phyloP scores from a whole-genome alignment of 2,113 vertebrate species.

The Carettochelys insculpta region DNA sequence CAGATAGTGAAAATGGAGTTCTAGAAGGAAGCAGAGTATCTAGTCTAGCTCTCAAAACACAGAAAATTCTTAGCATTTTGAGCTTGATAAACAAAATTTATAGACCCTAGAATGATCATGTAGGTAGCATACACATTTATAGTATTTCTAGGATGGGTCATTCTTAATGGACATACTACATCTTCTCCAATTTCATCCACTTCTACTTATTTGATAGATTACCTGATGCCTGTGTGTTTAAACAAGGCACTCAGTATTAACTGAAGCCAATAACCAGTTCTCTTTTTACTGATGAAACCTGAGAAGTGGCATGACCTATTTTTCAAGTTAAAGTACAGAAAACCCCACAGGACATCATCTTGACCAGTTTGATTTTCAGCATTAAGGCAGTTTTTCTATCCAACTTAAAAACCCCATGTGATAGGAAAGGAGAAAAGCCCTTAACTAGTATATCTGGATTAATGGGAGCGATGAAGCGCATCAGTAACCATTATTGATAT shows the following conservation, averaged over 20 bases:
- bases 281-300: background rate
- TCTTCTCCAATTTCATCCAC: background rate
- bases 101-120: background rate
- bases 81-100: background rate
- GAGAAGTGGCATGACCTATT: background rate
- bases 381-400: background rate
- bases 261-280: background rate
- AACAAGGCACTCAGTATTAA: background rate
- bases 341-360: background rate
- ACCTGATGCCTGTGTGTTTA: background rate
- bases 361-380: background rate
- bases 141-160: background rate
- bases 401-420: background rate
- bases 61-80: background rate
- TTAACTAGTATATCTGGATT: background rate
- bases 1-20: background rate
- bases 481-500: background rate
- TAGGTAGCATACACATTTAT: background rate
- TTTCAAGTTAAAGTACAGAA: background rate
- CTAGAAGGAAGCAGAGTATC: background rate
- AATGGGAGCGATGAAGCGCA: background rate
- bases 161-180: background rate
- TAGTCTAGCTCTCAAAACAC: background rate
- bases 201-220: background rate
- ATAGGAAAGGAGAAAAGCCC: background rate